Base-by-base conservation (phyloP, 2,113 vertebrate genomes). In the Pycnonotus jocosus region DNA sequence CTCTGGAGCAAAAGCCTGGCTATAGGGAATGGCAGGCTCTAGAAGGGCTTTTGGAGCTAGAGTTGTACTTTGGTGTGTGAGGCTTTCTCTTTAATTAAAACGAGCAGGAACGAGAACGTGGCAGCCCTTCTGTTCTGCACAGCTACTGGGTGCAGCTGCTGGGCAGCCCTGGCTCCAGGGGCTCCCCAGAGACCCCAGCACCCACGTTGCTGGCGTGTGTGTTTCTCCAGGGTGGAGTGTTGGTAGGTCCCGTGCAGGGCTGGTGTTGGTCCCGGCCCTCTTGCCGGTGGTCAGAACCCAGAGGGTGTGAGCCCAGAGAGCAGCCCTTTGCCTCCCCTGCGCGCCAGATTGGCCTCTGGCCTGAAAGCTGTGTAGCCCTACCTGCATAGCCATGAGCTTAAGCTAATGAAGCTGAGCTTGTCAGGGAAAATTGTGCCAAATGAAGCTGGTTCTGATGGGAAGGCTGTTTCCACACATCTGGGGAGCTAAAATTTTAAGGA, bases 201-300 rank as follows among this genome's bases (percentile, higher is more conserved):
- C 27, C 14, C 28, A 0, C 6, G 0, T 7, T 1, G 1, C 10
- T 44, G 76, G 15, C 0, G 0, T 47, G 0, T 4, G 30, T 15
- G 30, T 47, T 68, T 76, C 19, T 30, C 15, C 4, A 3, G 22
- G 37, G 17, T 57, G 76, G 33, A 40, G 17, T 57, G 76, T 30
- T 37, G 22, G 53, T 5, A 2, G 28, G 16, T 61, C 28, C n/a
- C 0, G 0, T 37, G 61, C 9, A 3, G n/a, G 57, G 79, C 56
- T 50, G 60, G 21, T 24, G 27, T 27, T 5, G 1, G 42, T 30
- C 25, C 54, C 42, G 83, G 23, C 28, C 10, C 30, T n/a, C 4
- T 1, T 51, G n/a, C 31, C 31, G 13, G 28, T 7, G 4, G 2
- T 48, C 1, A 2, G 48, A 70, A 3, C 30, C 30, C 28, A 12